phyloP scores from a whole-genome alignment of 2,113 vertebrate genomes.

The Myotis yumanensis region DNA sequence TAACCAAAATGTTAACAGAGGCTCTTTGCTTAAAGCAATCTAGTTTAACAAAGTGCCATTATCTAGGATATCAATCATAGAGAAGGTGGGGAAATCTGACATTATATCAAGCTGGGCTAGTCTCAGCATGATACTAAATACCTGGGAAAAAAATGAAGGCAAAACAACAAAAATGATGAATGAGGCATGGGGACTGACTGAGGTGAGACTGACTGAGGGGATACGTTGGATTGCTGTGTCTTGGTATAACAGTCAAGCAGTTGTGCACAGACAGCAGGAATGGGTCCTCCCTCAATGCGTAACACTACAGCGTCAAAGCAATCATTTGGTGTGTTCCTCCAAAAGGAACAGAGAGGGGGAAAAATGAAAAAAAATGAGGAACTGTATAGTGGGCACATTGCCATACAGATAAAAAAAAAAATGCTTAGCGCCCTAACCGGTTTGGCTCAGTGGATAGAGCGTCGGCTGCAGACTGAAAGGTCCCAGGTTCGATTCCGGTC shows the following conservation, averaged over 20 bases:
- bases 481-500: too few species aligned
- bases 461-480: too few species aligned
- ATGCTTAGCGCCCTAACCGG: too few species aligned
- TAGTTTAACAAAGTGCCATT: not conserved
- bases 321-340: not conserved
- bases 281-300: not conserved
- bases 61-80: not conserved
- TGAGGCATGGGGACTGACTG: not conserved
- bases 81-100: not conserved
- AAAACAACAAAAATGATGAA: not conserved
- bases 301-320: not conserved
- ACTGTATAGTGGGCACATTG: not conserved
- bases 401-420: not conserved
- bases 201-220: too few species aligned
- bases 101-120: not conserved
- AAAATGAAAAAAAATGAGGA: not conserved
- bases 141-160: slow-evolving; percentile 21
- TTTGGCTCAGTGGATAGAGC: too few species aligned
- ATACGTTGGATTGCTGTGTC: not conserved
- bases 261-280: not conserved
- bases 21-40: not conserved
- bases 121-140: not conserved
- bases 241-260: not conserved
- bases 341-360: not conserved
- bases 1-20: not conserved